Conservation (phyloP, 2,888 invertebrate genomes). For the Andrena flavipes region DNA sequence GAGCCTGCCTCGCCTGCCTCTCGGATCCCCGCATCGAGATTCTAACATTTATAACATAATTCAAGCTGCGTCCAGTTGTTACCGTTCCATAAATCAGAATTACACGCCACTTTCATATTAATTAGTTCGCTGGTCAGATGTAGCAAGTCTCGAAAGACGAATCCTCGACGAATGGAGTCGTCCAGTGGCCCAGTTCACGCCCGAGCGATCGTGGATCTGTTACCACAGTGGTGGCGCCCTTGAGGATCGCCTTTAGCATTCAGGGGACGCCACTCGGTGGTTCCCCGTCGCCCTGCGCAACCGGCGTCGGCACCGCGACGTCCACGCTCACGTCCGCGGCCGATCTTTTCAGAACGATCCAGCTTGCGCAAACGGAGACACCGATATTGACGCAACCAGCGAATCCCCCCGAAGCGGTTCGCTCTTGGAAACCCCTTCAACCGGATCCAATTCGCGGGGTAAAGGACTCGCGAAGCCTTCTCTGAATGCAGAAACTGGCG, state of each 20-base stretch:
- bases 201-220: slow-evolving; percentile 62
- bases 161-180: slow-evolving; percentile 13
- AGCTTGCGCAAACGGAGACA: slow-evolving; percentile 74
- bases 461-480: background rate
- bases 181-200: slow-evolving; percentile 76
- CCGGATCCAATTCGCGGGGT: slow-evolving; percentile 44
- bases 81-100: slow-evolving; percentile 18
- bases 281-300: slow-evolving; percentile 61
- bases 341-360: slow-evolving; percentile 80
- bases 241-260: slow-evolving; percentile 77
- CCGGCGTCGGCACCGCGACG: slow-evolving; percentile 50
- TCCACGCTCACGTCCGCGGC: slow-evolving; percentile 65
- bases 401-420: slow-evolving; percentile 49
- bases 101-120: background rate
- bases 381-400: slow-evolving; percentile 61
- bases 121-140: too few relatives aligned
- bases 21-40: slow-evolving; percentile 27
- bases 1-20: slow-evolving; percentile 1
- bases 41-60: slow-evolving; percentile 47
- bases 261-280: slow-evolving; percentile 66
- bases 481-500: slow-evolving; percentile 2
- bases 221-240: slow-evolving; percentile 69
- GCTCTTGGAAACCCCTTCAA: slow-evolving; percentile 17
- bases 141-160: background rate
- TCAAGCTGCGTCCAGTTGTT: slow-evolving; percentile 37